phyloP scores from a whole-genome alignment of 2,888 invertebrate genomes.

The Tenodera sinensis region DNA sequence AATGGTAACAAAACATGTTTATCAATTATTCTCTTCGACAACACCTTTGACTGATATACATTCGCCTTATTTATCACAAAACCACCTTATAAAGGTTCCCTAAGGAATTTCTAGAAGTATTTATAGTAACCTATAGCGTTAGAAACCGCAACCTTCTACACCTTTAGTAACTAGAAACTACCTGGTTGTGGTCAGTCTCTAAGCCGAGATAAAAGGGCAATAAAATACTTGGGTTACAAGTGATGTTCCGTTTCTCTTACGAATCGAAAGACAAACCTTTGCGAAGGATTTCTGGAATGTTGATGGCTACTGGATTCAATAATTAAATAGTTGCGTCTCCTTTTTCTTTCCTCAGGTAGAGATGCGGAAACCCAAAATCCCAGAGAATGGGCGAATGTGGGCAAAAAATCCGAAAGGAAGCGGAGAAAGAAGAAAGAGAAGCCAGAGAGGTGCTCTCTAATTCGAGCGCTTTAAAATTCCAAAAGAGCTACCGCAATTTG shows the following conservation, averaged over 20 bases:
- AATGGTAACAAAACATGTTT: too few species aligned
- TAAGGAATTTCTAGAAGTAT: background rate
- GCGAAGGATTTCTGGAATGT: background rate
- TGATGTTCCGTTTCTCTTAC: background rate
- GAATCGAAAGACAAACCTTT: background rate
- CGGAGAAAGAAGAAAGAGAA: background rate
- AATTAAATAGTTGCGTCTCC: background rate
- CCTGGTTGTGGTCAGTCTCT: background rate
- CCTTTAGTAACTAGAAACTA: background rate
- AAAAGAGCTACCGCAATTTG: background rate
- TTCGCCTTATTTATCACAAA: too few species aligned
- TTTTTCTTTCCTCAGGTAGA: background rate
- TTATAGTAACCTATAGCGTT: too few species aligned
- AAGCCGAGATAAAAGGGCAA: background rate
- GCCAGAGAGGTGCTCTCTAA: background rate
- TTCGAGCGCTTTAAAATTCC: background rate
- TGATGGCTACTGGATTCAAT: background rate
- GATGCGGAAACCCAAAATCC: background rate
- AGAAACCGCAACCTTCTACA: background rate
- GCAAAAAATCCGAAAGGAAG: background rate
- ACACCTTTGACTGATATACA: too few species aligned
- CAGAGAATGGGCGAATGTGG: background rate
- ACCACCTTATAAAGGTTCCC: background rate
- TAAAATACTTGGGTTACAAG: background rate
- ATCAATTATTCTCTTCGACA: too few species aligned